Conservation (phyloP, 2,888 invertebrate species). For the Esperia sulphurella region DNA sequence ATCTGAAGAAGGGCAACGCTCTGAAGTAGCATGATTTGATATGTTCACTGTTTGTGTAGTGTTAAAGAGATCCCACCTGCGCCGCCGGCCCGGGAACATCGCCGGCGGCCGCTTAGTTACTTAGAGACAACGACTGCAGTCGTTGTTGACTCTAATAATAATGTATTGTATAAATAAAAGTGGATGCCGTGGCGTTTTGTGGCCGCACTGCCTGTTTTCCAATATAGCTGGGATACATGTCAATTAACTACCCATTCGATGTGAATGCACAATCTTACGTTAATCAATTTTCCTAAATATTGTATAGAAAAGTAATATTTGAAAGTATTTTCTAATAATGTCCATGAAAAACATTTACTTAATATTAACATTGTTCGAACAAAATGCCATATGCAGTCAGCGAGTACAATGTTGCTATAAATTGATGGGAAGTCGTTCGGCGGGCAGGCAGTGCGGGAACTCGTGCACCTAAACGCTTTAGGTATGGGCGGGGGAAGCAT, state of each 20-base stretch:
- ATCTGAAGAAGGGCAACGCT: slow-evolving; percentile 13
- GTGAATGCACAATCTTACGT: neutral
- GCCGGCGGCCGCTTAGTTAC: slow-evolving; percentile 46
- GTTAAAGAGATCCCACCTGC: slow-evolving; percentile 59
- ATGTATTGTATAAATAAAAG: slow-evolving; percentile 59
- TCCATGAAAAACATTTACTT: slow-evolving; percentile 7
- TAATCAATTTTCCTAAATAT: too few species aligned
- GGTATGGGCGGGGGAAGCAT: slow-evolving; percentile 77
- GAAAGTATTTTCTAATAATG: neutral
- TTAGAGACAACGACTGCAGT: slow-evolving; percentile 52
- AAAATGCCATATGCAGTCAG: slow-evolving; percentile 11
- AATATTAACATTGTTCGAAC: slow-evolving; percentile 4
- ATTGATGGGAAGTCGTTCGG: slow-evolving; percentile 17
- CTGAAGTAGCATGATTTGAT: slow-evolving; percentile 40
- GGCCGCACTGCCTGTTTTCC: slow-evolving; percentile 60
- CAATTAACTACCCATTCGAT: slow-evolving; percentile 53
- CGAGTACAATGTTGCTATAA: neutral
- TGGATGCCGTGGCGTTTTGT: slow-evolving; percentile 71
- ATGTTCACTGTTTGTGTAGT: slow-evolving; percentile 40
- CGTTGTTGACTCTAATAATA: slow-evolving; percentile 57
- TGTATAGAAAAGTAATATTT: too few species aligned
- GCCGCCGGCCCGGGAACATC: slow-evolving; percentile 33
- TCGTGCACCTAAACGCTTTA: slow-evolving; percentile 76
- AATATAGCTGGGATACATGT: slow-evolving; percentile 45
- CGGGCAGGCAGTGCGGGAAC: slow-evolving; percentile 58